Base-by-base conservation (phyloP, 2,113 vertebrate species). In the Elephantulus edwardii region DNA sequence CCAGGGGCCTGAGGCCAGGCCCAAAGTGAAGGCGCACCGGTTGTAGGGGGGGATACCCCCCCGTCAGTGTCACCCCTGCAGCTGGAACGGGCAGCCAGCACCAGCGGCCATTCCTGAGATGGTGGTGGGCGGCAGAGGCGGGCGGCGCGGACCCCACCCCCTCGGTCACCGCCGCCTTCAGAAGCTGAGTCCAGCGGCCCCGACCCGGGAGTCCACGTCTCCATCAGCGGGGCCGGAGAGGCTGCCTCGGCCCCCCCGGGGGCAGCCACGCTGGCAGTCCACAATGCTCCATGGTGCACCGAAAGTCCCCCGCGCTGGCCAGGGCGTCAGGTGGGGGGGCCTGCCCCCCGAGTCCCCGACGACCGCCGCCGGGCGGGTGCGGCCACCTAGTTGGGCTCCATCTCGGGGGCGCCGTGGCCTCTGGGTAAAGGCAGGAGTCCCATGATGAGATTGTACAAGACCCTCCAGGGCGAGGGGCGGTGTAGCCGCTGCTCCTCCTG, bases 61-160 rank as follows among this genome's bases (percentile, higher is more conserved):
- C 48, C 83, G 35, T 60, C 26, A 95, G 87, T 33, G 86, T 76
- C 90, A 82, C 94, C 94, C 93, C 93, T 94, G 93, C 94, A 94
- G 95, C 96, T 94, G 96, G 95, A 92, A 94, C 8, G 58, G 94
- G 89, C 91, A 93, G 91, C 92, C 96, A 96, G 89, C 92, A 93
- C 92, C 94, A 95, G 93, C 94, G 94, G 93, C 92, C 96, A 94
- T 96, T 95, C 96, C 95, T 96, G 96, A 96, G 96, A 95, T 93
- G 95, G 92, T 93, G 94, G 87, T 93, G 94, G 95, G 92, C 89
- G 16, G 92, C 92, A 88, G 92, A 94, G 93, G 94, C 62, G 3
- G 93, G 93, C 6, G 79, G 94, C 91, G 78, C 88, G 13, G 84
- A 92, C 91, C 95, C 92, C 91, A 90, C 92, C 91, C 86, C 88